These are phyloP conservation scores for Microplitis demolitor DNA, from an alignment of 1,140 invertebrate species.

Conservation along the genomic window DNA sequence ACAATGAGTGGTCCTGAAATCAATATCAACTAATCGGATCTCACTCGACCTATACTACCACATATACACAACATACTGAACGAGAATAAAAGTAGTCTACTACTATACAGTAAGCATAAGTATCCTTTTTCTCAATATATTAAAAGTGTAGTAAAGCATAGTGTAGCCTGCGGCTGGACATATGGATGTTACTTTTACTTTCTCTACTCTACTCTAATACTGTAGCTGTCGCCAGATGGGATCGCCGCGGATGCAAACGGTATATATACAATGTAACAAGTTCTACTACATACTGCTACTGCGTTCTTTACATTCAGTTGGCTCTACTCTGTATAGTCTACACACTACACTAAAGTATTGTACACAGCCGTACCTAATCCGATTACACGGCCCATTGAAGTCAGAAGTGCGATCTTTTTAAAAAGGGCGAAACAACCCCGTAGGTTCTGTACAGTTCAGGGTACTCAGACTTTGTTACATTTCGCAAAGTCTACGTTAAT, in stretches of 20 bases:
- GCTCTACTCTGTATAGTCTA: too few relatives aligned
- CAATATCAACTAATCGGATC: slow-evolving; percentile 29
- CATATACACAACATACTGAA: neutral
- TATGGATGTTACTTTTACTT: slow-evolving; percentile 18
- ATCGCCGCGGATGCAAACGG: neutral
- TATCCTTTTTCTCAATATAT: neutral
- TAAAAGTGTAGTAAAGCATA: neutral
- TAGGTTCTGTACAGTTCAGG: neutral
- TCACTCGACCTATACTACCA: neutral
- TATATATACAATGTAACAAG: too few relatives aligned
- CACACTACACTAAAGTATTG: slow-evolving; percentile 25
- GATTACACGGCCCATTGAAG: slow-evolving; percentile 62
- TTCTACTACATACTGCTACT: slow-evolving; percentile 34
- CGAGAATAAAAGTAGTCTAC: too few relatives aligned
- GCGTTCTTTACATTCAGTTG: slow-evolving; percentile 17
- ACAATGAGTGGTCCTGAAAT: slow-evolving; percentile 22
- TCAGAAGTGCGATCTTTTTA: slow-evolving; percentile 60
- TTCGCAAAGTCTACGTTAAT: slow-evolving; percentile 37
- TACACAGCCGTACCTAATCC: slow-evolving; percentile 52
- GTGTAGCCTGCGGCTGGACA: slow-evolving; percentile 22
- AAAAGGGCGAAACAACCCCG: slow-evolving; percentile 38
- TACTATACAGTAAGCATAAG: neutral
- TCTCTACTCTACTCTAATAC: neutral
- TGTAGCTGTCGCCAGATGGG: neutral
- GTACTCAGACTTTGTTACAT: neutral